These are phyloP conservation scores for Euwallacea similis DNA, from an alignment of 1,140 invertebrate genomes.

Conservation along the genomic window DNA sequence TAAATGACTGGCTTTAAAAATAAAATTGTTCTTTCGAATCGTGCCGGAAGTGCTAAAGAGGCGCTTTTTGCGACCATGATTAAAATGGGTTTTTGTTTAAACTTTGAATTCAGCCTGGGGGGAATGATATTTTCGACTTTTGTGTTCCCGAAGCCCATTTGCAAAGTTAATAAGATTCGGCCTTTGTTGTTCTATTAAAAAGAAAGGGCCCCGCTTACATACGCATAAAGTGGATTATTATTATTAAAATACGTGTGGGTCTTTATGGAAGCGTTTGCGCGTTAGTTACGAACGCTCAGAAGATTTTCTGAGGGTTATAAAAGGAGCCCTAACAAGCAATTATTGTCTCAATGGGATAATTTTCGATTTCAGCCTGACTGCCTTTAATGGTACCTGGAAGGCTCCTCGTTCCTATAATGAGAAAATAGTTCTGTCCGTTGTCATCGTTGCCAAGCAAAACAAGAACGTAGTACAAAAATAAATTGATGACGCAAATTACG, in stretches of 20 bases:
- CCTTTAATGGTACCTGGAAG: no score
- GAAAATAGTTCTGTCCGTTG: not conserved
- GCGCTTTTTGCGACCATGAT: constrained; percentile 30
- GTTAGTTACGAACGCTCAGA: no score
- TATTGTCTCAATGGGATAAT: no score
- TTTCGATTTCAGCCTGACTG: no score
- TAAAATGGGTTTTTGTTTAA: constrained; percentile 36
- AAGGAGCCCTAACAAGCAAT: no score
- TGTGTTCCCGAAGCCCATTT: not conserved
- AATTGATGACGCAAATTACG: constrained; percentile 30
- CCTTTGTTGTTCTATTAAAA: no score
- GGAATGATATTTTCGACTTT: not conserved
- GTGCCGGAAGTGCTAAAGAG: constrained; percentile 28
- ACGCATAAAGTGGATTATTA: no score
- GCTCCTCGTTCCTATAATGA: not conserved
- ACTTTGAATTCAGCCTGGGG: not conserved
- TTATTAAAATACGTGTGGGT: no score
- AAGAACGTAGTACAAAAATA: constrained; percentile 22
- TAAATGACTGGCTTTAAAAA: constrained; percentile 31
- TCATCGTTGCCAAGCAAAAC: constrained; percentile 19
- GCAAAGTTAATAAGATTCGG: no score
- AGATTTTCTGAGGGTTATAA: no score
- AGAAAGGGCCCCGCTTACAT: no score
- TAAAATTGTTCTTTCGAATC: constrained; percentile 22
- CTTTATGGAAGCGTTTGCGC: no score